phyloP scores from a whole-genome alignment of 1,140 invertebrate species.

The Drosophila ironensis region DNA sequence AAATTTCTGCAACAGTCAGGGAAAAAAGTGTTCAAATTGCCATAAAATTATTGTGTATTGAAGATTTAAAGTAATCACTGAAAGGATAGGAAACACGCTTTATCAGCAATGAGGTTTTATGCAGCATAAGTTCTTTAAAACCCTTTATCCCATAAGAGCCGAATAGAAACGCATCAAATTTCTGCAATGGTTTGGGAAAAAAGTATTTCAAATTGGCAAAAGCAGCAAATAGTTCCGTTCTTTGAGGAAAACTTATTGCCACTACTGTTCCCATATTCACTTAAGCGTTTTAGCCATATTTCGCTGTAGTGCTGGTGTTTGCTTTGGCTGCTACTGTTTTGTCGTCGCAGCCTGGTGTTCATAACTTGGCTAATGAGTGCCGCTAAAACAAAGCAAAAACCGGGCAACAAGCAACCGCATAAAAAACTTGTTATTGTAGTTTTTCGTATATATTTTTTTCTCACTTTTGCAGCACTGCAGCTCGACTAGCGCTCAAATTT shows the following conservation, averaged over 20 bases:
- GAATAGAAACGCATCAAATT: constrained; percentile 26
- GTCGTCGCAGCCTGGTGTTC: constrained; percentile 34
- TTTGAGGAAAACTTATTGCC: constrained; percentile 3
- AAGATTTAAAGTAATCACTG: no score
- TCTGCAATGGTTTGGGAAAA: constrained; percentile 10
- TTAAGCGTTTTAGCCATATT: constrained; percentile 42
- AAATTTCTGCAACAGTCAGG: constrained; percentile 11
- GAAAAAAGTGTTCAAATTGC: constrained; percentile 26
- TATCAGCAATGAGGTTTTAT: no score
- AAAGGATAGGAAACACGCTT: no score
- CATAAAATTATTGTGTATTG: no score
- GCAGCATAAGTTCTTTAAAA: no score
- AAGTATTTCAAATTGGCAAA: no score
- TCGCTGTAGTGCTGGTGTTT: constrained; percentile 23
- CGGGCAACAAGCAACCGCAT: constrained; percentile 25
- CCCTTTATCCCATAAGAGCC: no score
- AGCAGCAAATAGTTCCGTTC: no score
- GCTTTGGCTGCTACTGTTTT: constrained; percentile 30
- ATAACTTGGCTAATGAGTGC: constrained; percentile 76
- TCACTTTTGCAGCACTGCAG: constrained; percentile 21
- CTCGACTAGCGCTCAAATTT: constrained; percentile 60
- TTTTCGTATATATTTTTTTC: constrained; percentile 15
- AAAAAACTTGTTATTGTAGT: constrained; percentile 42
- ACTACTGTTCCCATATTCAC: constrained; percentile 15
- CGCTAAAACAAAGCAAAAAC: constrained; percentile 52